phyloP scores from a whole-genome alignment of 2,113 vertebrate genomes.

The Genyomyrus donnyi region DNA sequence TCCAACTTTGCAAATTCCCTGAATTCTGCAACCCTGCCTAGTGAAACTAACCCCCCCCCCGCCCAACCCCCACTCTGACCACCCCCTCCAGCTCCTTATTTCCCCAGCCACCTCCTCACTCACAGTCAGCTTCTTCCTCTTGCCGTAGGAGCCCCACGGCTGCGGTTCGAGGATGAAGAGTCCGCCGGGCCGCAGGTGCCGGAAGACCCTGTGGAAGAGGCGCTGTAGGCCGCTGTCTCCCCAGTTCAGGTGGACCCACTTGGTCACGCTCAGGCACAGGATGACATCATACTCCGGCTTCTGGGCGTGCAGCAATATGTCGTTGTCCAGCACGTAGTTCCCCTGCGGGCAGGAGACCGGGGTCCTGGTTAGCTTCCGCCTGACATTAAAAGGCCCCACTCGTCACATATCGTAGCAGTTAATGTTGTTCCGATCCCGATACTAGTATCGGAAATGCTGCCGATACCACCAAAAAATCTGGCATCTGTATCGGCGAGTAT shows the following conservation, averaged over 20 bases:
- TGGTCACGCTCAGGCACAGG: conserved; percentile 82
- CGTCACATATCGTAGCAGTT: neutral
- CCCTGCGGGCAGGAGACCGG: conserved; percentile 50
- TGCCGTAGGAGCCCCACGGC: conserved; percentile 78
- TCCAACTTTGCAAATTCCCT: too few relatives aligned
- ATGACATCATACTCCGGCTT: conserved; percentile 76
- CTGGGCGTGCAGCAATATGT: conserved; percentile 70
- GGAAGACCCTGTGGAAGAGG: conserved; percentile 73
- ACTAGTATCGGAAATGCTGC: too few relatives aligned
- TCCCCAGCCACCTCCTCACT: neutral
- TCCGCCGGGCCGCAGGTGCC: conserved; percentile 77
- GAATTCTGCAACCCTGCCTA: neutral
- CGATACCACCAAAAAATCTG: too few relatives aligned
- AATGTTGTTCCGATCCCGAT: too few relatives aligned
- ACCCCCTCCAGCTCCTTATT: neutral
- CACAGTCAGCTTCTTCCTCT: conserved; percentile 70
- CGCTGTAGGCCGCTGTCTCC: conserved; percentile 76
- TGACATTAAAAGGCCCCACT: neutral
- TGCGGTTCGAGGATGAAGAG: conserved; percentile 80
- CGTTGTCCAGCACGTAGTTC: conserved; percentile 78
- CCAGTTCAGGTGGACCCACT: conserved; percentile 91
- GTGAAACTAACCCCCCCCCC: neutral
- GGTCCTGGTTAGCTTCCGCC: neutral
- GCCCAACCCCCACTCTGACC: neutral
- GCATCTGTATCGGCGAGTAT: too few relatives aligned